Percentiles rank a stretch among this genome's conserved stretches.
phyloP scores from a whole-genome alignment of 2,113 vertebrate species.

The Otocyon megalotis region DNA sequence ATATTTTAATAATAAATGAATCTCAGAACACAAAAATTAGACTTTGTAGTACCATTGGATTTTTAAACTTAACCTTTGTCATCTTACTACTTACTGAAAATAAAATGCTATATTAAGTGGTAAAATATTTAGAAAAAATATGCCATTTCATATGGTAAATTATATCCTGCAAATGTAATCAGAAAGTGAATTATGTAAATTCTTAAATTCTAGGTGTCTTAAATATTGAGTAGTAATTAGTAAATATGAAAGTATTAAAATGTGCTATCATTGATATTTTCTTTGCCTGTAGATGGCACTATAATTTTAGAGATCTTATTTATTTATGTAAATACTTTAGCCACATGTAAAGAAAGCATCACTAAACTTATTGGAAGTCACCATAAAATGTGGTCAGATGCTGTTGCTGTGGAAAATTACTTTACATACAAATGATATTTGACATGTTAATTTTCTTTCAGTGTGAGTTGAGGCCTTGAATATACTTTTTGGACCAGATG shows the following conservation, averaged over 20 bases:
- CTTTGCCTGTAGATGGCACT: conserved; percentile 85
- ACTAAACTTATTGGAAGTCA: neutral
- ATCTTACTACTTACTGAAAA: conserved; percentile 14
- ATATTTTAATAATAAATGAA: conserved; percentile 32
- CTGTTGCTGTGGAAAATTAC: neutral
- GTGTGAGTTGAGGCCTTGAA: neutral
- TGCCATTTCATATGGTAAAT: conserved; percentile 19
- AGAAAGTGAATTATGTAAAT: conserved; percentile 26
- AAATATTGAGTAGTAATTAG: conserved; percentile 8
- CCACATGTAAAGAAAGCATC: neutral
- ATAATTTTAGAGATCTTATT: conserved; percentile 75
- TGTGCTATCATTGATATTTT: neutral
- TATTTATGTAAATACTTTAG: neutral
- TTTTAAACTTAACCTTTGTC: conserved; percentile 14
- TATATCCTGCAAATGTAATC: neutral
- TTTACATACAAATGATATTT: conserved; percentile 31
- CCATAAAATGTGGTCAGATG: conserved; percentile 24
- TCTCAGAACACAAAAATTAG: conserved; percentile 1
- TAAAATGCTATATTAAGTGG: neutral
- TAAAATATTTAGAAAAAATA: neutral
- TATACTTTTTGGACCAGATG: neutral
- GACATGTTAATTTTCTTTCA: neutral
- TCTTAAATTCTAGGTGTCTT: conserved; percentile 1
- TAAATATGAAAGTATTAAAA: neutral
- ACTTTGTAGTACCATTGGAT: neutral